Conservation (phyloP, 2,888 invertebrate species). For the Dysmachus trigonus region DNA sequence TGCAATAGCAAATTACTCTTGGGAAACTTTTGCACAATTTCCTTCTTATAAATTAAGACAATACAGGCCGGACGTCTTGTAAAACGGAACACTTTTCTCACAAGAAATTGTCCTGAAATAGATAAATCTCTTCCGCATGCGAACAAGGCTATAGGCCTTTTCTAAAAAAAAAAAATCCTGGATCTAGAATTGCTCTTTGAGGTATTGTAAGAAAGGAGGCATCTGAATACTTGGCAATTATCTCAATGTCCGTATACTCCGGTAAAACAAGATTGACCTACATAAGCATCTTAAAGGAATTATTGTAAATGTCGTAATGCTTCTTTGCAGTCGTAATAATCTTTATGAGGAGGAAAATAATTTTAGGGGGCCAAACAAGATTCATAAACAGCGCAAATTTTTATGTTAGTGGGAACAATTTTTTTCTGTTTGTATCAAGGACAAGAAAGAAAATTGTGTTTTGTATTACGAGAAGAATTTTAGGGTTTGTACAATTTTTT, state of each 20-base stretch:
- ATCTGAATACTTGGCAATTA: neutral
- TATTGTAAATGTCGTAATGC: neutral
- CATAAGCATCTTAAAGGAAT: neutral
- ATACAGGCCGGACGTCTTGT: neutral
- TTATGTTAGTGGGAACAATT: neutral
- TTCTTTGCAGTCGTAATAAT: neutral
- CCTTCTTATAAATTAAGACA: neutral
- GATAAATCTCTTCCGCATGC: neutral
- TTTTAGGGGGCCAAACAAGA: neutral
- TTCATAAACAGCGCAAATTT: neutral
- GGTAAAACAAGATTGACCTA: neutral
- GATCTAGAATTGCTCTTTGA: neutral
- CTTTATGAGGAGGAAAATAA: neutral
- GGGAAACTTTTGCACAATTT: neutral
- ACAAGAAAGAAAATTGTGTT: neutral
- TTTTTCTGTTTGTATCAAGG: neutral
- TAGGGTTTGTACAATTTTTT: neutral
- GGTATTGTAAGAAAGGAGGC: neutral
- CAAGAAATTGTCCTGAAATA: neutral
- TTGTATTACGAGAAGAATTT: neutral
- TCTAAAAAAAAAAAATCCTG: neutral
- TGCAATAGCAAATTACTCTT: neutral
- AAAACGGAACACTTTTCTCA: neutral
- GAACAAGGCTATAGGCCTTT: neutral
- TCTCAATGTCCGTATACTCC: neutral